Evolutionary conservation across 2,113 vertebrate species (phyloP).

Genomic region (Podiceps cristatus): DNA sequence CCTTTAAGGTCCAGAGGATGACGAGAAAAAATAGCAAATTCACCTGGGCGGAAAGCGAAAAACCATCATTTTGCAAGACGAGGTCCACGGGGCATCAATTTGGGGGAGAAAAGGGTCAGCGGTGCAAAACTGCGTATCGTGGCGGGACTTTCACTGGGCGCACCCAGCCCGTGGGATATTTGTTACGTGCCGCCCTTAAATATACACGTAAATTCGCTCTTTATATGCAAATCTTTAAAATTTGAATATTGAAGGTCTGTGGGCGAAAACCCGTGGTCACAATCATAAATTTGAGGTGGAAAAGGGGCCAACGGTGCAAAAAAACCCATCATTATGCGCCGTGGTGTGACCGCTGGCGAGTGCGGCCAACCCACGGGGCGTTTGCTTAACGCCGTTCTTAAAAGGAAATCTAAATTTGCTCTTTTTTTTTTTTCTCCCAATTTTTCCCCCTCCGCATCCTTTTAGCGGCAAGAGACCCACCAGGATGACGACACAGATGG

Average conservation of each 20-base stretch:
- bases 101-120: neutral
- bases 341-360: neutral
- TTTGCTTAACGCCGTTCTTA: neutral
- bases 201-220: neutral
- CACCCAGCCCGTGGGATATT: too few relatives aligned
- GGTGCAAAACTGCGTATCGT: neutral
- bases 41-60: conserved; percentile 10
- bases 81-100: neutral
- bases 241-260: too few relatives aligned
- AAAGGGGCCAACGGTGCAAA: neutral
- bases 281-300: neutral
- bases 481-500: conserved; percentile 61
- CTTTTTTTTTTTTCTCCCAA: neutral
- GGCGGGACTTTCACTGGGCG: too few relatives aligned
- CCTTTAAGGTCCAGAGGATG: conserved; percentile 60
- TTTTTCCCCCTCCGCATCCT: neutral
- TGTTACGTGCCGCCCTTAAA: accelerated
- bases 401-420: neutral
- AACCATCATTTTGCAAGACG: neutral
- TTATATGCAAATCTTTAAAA: neutral
- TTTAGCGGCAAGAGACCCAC: conserved; percentile 38
- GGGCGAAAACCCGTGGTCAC: neutral
- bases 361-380: accelerated
- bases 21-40: conserved; percentile 53
- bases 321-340: accelerated